Evolutionary conservation across 2,888 invertebrate genomes (phyloP), one percentile per base, ranked within the genome.

Genomic region (Parnassius orleans): DNA sequence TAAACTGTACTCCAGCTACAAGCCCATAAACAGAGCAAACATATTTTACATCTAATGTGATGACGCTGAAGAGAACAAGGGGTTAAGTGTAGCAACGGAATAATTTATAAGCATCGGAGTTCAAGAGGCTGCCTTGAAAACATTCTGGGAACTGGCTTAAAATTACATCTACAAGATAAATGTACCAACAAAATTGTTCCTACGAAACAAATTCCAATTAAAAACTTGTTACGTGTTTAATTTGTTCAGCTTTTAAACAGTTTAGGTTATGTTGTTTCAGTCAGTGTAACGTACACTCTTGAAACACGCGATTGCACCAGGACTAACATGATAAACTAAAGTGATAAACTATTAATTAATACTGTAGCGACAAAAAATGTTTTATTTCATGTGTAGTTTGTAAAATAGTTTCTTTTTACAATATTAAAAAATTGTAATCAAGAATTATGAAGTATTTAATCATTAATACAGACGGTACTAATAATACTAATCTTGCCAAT

Each of bases 81-180:
- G 12, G 14, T 50, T 56, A 48, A 48, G 41, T 42, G 15, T 51
- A 57, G 43, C 43, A 50, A 14, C 48, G 14, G 43, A 60, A 60
- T 60, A 60, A 60, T 53, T 53, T 53, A 48, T 41, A 53, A 60
- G 41, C 60, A 19, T 54, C 53, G 48, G 42, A 60, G 53, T 42
- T 60, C 46, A 53, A 10, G 47, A 24, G 51, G 24, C 50, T 53
- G 41, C 42, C 46, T 53, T 41, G n/a, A 15, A 47, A 53, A 48
- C 47, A 47, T 42, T 60, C 53, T 19, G 47, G 41, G 53, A 60
- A 53, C 59, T 53, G 15, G 47, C 47, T 60, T 57, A 42, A 48
- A 50, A 60, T 60, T 60, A 60, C 50, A 54, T 50, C 48, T 50
- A 60, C 48, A 55, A 60, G 54, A 60, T 50, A 50, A 60, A 60